phyloP scores from a whole-genome alignment of 2,797 vertebrate species.

The Petrocephalus schoutedeni region DNA sequence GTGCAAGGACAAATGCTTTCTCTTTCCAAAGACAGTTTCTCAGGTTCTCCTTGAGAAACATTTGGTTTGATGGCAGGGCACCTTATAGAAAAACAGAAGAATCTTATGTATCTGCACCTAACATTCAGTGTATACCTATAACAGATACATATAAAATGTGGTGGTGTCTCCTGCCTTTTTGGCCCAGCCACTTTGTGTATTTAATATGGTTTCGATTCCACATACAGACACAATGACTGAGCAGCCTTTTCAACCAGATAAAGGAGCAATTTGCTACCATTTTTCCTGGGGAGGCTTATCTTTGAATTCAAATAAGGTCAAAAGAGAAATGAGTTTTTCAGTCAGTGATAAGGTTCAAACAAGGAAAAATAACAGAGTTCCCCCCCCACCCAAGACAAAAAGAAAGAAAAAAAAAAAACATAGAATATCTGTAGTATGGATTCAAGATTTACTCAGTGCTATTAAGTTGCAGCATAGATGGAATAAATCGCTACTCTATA shows the following conservation, averaged over 20 bases:
- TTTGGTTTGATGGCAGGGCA: not conserved
- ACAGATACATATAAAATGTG: not conserved
- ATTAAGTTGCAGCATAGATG: slow-evolving; percentile 51
- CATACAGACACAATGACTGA: slow-evolving; percentile 51
- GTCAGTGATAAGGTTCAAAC: slow-evolving; percentile 49
- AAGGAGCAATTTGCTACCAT: slow-evolving; percentile 63
- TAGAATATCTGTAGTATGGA: slow-evolving; percentile 45
- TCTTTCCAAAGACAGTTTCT: not conserved
- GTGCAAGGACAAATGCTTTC: not conserved
- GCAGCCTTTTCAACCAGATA: slow-evolving; percentile 60
- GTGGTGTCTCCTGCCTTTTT: not conserved
- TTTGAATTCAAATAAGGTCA: slow-evolving; percentile 63
- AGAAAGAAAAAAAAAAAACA: slow-evolving; percentile 44
- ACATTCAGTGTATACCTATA: not conserved
- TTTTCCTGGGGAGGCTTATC: slow-evolving; percentile 59
- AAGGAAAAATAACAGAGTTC: slow-evolving; percentile 47
- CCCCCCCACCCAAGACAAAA: slow-evolving; percentile 14
- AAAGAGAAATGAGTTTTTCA: slow-evolving; percentile 45
- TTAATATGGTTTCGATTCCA: slow-evolving; percentile 33
- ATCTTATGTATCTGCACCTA: not conserved
- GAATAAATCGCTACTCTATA: slow-evolving; percentile 48
- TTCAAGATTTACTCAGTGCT: slow-evolving; percentile 32
- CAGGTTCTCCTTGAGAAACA: not conserved
- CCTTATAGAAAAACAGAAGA: not conserved
- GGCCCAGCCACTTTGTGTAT: slow-evolving; percentile 1